These are phyloP conservation scores for Homalodisca vitripennis DNA, from an alignment of 1,140 invertebrate species.

Conservation along the genomic window DNA sequence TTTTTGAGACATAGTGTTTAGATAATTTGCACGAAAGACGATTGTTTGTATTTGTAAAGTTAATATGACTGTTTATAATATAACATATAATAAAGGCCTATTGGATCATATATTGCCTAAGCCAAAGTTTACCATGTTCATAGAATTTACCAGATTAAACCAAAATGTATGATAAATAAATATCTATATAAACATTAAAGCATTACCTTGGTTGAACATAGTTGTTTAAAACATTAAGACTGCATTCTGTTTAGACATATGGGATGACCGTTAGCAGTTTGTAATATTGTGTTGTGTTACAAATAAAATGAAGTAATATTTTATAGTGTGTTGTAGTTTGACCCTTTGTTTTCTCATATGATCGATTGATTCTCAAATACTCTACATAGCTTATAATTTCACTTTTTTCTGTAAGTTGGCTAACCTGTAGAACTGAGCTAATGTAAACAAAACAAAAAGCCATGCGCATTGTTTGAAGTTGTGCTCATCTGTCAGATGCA, in stretches of 20 bases:
- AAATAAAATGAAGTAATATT: conserved; percentile 10
- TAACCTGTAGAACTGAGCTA: too few species aligned
- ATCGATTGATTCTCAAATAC: too few species aligned
- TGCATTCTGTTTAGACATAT: conserved; percentile 6
- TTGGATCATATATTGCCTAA: neutral
- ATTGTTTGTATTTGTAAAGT: neutral
- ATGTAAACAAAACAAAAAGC: too few species aligned
- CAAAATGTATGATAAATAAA: neutral
- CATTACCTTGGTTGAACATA: neutral
- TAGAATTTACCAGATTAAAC: neutral
- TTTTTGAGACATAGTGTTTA: neutral
- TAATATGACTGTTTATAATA: neutral
- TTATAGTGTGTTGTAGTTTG: too few species aligned
- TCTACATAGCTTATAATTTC: too few species aligned
- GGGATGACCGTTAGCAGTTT: conserved; percentile 16
- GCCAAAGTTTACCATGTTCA: neutral
- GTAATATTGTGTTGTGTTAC: conserved; percentile 15
- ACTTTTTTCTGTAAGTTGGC: too few species aligned
- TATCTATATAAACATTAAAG: neutral
- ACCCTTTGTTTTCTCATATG: too few species aligned
- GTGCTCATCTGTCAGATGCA: too few species aligned
- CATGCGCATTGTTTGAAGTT: too few species aligned
- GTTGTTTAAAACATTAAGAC: conserved; percentile 13
- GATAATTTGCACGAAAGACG: neutral
- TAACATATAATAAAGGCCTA: neutral